Percentiles rank a stretch among this genome's conserved stretches.
Evolutionary conservation across 2,797 vertebrate genomes (phyloP).

Genomic region (Anniella stebbinsi): DNA sequence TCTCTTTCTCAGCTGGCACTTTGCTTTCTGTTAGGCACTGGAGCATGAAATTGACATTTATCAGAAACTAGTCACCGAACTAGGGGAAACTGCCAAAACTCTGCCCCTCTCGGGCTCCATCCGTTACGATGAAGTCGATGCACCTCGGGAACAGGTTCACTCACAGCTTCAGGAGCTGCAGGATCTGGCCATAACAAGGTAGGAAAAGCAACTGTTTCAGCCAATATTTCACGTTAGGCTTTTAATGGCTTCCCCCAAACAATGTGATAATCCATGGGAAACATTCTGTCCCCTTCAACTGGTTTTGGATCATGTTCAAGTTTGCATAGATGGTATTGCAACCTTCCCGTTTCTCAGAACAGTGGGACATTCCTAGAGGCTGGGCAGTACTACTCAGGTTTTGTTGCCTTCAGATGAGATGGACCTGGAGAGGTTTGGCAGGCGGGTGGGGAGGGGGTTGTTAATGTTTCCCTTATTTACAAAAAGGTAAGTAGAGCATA

Average conservation of each 20-base stretch:
- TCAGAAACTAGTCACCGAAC: conserved; percentile 78
- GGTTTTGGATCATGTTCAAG: conserved; percentile 5
- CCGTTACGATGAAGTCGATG: conserved; percentile 75
- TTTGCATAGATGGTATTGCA: background rate
- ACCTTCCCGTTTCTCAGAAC: background rate
- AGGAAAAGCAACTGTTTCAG: conserved; percentile 28
- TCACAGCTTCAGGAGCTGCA: conserved; percentile 80
- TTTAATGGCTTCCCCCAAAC: conserved; percentile 4
- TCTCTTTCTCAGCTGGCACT: background rate
- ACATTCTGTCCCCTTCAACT: conserved; percentile 6
- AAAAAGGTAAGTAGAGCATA: no score
- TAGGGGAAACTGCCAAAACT: conserved; percentile 76
- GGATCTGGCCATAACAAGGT: conserved; percentile 82
- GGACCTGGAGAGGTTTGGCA: no score
- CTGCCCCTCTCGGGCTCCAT: conserved; percentile 67
- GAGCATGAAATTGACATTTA: conserved; percentile 84
- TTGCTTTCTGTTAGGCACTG: conserved; percentile 77
- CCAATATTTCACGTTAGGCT: background rate
- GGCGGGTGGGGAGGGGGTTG: no score
- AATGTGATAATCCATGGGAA: background rate
- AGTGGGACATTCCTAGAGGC: background rate
- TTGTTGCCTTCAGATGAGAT: background rate
- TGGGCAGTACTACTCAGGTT: background rate
- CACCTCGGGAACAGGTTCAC: conserved; percentile 76
- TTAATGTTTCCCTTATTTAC: no score